A percentile compares a stretch with the other conserved stretches of the same genome.
Evolutionary conservation across 2,797 vertebrate species (phyloP).

Genomic region (Pteronotus mesoamericanus): DNA sequence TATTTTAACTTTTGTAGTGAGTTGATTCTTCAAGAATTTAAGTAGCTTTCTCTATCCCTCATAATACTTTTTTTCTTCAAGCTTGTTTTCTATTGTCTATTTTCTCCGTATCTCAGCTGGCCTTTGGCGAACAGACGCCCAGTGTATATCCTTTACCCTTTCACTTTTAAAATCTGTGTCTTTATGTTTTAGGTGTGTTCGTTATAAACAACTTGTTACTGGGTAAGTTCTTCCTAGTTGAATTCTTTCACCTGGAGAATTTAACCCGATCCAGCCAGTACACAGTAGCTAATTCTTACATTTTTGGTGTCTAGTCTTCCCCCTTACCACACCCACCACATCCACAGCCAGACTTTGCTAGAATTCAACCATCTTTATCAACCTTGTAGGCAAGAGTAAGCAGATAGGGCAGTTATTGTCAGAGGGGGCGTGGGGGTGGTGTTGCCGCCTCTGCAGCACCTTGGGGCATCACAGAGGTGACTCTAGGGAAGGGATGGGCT

Average conservation of each 20-base stretch:
- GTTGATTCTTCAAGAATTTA: background rate
- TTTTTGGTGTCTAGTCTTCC: background rate
- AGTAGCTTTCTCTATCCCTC: background rate
- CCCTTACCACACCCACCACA: background rate
- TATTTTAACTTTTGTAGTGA: background rate
- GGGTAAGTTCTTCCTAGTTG: background rate
- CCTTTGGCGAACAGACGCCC: background rate
- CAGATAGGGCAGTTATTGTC: background rate
- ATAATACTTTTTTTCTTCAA: background rate
- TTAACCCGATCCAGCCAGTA: background rate
- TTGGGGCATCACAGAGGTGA: background rate
- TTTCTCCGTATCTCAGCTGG: background rate
- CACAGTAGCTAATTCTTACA: background rate
- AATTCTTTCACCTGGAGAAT: background rate
- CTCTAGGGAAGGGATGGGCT: background rate
- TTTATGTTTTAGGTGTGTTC: background rate
- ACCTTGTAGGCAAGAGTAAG: background rate
- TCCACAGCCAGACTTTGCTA: background rate
- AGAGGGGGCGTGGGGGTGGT: background rate
- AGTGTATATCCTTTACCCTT: background rate
- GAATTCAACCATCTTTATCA: background rate
- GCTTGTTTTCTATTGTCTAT: background rate
- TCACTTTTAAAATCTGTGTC: background rate
- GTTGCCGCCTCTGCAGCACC: background rate
- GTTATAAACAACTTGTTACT: background rate